phyloP scores from a whole-genome alignment of 2,888 invertebrate species.

The Clanis bilineata region DNA sequence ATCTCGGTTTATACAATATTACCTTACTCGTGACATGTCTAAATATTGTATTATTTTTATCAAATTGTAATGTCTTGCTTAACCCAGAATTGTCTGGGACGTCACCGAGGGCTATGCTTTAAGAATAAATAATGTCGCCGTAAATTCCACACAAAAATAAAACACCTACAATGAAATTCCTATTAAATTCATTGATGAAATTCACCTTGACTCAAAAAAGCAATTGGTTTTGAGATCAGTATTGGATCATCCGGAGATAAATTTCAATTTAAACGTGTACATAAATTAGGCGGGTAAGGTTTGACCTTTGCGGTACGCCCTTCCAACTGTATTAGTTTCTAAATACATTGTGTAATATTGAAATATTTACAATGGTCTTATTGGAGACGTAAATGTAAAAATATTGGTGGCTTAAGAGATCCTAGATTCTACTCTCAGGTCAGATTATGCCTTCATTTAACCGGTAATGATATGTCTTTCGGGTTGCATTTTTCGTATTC shows the following conservation, averaged over 20 bases:
- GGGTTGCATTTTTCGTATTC: too few relatives aligned
- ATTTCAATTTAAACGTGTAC: slow-evolving; percentile 12
- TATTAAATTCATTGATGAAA: neutral
- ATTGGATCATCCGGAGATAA: slow-evolving; percentile 11
- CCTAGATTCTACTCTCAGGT: too few relatives aligned
- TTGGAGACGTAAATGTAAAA: too few relatives aligned
- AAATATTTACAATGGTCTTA: neutral
- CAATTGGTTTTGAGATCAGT: neutral
- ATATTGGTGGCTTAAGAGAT: too few relatives aligned
- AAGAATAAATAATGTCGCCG: neutral
- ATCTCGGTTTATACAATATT: neutral
- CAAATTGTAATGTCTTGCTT: neutral
- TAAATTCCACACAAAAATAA: neutral
- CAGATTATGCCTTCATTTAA: too few relatives aligned
- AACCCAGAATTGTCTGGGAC: neutral
- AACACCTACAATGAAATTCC: neutral
- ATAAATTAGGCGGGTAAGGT: slow-evolving; percentile 1
- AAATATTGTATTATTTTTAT: neutral
- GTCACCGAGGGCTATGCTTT: neutral
- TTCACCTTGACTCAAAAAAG: slow-evolving; percentile 5
- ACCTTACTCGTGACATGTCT: neutral
- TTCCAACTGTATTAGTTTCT: neutral
- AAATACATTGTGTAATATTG: neutral
- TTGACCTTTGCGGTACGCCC: neutral
- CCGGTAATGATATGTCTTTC: too few relatives aligned